Conservation (phyloP, 1,140 invertebrate species). For the Zophobas atratus region DNA sequence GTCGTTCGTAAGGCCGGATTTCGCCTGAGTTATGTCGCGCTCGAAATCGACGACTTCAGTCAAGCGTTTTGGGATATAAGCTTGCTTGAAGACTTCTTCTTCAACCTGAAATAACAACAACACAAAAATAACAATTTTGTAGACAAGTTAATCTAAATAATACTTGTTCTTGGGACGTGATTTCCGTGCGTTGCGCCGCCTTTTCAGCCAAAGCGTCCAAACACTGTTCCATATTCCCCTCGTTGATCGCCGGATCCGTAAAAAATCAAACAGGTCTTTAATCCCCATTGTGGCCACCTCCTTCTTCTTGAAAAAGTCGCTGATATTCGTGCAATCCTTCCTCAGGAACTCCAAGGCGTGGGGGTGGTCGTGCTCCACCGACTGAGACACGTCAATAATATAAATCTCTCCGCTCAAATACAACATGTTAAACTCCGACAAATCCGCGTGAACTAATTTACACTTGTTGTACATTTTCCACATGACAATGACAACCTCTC, state of each 20-base stretch:
- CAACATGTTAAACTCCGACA: conserved; percentile 97
- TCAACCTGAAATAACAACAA: conserved; percentile 70
- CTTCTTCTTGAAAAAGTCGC: conserved; percentile 93
- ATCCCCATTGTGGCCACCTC: conserved; percentile 91
- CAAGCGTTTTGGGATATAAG: conserved; percentile 95
- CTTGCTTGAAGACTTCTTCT: conserved; percentile 94
- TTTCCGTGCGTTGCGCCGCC: conserved; percentile 74
- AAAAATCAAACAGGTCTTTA: conserved; percentile 96
- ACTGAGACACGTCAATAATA: conserved; percentile 98
- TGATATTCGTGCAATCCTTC: conserved; percentile 95
- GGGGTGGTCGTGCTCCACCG: conserved; percentile 98
- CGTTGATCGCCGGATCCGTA: conserved; percentile 89
- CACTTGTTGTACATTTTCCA: conserved; percentile 95
- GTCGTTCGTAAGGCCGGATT: conserved; percentile 81
- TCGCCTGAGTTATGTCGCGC: conserved; percentile 86
- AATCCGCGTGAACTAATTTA: conserved; percentile 95
- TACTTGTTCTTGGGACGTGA: conserved; percentile 79
- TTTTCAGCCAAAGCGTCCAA: conserved; percentile 81
- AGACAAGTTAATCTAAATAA: conserved; percentile 22
- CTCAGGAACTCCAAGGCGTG: conserved; percentile 94
- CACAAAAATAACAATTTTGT: conserved; percentile 2
- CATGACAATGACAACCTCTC: conserved; percentile 92
- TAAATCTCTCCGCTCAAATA: conserved; percentile 88
- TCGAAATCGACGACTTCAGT: conserved; percentile 94
- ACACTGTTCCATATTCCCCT: conserved; percentile 87